Conservation (phyloP, 2,888 invertebrate species). For the Plebejus argus region DNA sequence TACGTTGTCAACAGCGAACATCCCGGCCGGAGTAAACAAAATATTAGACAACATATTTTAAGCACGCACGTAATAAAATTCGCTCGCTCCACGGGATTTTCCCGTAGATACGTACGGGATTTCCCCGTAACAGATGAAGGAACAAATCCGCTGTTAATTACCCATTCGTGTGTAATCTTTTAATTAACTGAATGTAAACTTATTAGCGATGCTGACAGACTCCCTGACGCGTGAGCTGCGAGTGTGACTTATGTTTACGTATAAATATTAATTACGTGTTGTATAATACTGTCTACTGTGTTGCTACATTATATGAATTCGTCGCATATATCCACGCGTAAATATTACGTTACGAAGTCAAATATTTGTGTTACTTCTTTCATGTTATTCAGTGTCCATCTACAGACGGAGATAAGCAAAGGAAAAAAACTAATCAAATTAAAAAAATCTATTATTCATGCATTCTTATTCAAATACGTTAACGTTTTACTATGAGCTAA, state of each 20-base stretch:
- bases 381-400: too few species aligned
- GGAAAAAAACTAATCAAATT: too few species aligned
- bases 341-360: too few species aligned
- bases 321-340: too few species aligned
- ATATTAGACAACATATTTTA: constrained; percentile 41
- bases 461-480: too few species aligned
- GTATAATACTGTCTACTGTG: neutral
- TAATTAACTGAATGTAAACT: constrained; percentile 74
- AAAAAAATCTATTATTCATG: too few species aligned
- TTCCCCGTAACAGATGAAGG: constrained; percentile 62
- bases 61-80: constrained; percentile 51
- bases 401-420: too few species aligned
- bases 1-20: constrained; percentile 39
- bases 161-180: constrained; percentile 74
- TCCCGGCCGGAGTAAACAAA: constrained; percentile 37
- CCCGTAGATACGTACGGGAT: constrained; percentile 40
- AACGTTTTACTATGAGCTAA: neutral
- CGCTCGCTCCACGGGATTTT: constrained; percentile 48
- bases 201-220: constrained; percentile 57
- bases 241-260: constrained; percentile 27
- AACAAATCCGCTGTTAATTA: constrained; percentile 72
- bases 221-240: constrained; percentile 35
- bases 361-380: too few species aligned
- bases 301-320: neutral
- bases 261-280: constrained; percentile 21